phyloP scores from a whole-genome alignment of 2,888 invertebrate species.

The Hirtodrosophila trivittata region DNA sequence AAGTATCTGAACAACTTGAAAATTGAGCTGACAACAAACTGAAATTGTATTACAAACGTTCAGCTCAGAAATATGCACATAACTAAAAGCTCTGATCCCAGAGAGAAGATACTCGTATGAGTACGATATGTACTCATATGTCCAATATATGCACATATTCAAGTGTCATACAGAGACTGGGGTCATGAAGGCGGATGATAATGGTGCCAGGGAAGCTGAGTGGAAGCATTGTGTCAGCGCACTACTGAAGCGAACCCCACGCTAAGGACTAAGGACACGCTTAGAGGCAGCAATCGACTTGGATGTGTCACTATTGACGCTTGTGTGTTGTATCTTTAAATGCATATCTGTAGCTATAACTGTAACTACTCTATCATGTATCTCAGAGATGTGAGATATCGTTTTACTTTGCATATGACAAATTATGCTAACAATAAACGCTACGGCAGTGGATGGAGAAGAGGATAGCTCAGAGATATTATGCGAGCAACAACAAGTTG shows the following conservation, averaged over 20 bases:
- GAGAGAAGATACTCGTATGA: constrained; percentile 17
- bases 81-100: constrained; percentile 63
- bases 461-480: not conserved
- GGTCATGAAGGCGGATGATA: constrained; percentile 71
- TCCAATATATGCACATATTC: constrained; percentile 48
- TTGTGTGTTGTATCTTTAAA: constrained; percentile 19
- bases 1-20: constrained; percentile 67
- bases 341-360: constrained; percentile 10
- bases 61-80: constrained; percentile 67
- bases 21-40: constrained; percentile 79
- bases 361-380: constrained; percentile 5
- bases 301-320: constrained; percentile 36
- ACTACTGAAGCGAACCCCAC: constrained; percentile 1
- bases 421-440: constrained; percentile 63
- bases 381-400: constrained; percentile 20
- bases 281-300: constrained; percentile 12
- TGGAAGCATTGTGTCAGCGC: not conserved
- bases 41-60: constrained; percentile 72
- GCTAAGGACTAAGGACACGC: constrained; percentile 36
- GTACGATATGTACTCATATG: constrained; percentile 2
- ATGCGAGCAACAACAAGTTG: constrained; percentile 30
- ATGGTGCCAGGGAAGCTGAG: constrained; percentile 45
- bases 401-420: constrained; percentile 57
- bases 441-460: not conserved
- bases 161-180: constrained; percentile 30